Evolutionary conservation across 2,113 vertebrate genomes (phyloP), one percentile per base, ranked within the genome.

Genomic region (Mellivora capensis): DNA sequence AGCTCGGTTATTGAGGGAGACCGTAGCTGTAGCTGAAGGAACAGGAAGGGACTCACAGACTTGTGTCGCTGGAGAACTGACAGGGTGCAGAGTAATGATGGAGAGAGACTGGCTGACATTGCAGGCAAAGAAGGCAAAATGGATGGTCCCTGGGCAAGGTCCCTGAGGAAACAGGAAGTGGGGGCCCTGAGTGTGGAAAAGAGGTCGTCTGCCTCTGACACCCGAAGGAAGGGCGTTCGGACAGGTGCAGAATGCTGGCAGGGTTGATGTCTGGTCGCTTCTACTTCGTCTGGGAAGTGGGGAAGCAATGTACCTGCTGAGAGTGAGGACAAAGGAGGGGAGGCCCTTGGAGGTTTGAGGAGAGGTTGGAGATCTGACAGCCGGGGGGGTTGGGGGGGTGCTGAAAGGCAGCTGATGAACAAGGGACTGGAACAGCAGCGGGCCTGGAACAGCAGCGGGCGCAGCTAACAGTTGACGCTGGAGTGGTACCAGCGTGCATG

Each of bases 351-450:
- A 7, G 47, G 49, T 11, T 25, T 21, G 37, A 71, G 91, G 49
- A 57, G 15, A 9, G 27, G 14, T n/a, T 27, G 25, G 14, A 14
- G 31, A 44, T 20, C 11, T 1, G 47, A 47, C 18, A 15, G 49
- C n/a, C 42, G 10, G 27, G 42, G 52, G 20, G 42, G 39, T 0
- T 1, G 47, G 39, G 62, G 37, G 25, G 52, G 21, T 37, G 42
- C 1, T 2, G 49, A n/a, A 54, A 54, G 86, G 72, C 31, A 4
- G 59, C 69, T 21, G 39, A 17, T 1, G 10, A 18, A 3, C 0
- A 0, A 39, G 62, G n/a, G 42, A 10, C 21, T 4, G 0, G 31
- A 20, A 39, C 1, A 42, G 62, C 23, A 7, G 34, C 0, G 31
- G 29, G 25, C 10, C 37, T 7, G 0, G 31, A 20, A 39, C 1